A percentile compares a stretch with the other conserved stretches of the same genome.
Evolutionary conservation across 2,888 invertebrate genomes (phyloP).

Genomic region (Caenorhabditis japonica): DNA sequence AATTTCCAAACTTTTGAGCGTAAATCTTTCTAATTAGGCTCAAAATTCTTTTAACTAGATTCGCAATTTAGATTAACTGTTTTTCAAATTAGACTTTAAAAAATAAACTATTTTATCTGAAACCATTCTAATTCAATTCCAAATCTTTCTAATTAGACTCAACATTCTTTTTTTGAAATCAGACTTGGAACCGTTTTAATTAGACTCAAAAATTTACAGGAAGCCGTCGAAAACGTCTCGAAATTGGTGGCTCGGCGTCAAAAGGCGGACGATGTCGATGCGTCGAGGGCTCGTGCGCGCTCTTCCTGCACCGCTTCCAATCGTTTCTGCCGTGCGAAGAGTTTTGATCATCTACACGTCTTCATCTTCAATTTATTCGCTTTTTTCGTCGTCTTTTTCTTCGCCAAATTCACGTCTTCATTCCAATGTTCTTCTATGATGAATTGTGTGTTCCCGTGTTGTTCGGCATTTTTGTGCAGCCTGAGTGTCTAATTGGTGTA

Average conservation of each 20-base stretch:
- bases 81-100: too few relatives aligned
- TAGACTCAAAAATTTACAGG: too few relatives aligned
- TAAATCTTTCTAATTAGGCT: too few relatives aligned
- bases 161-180: too few relatives aligned
- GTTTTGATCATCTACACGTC: conserved; percentile 29
- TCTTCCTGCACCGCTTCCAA: conserved; percentile 49
- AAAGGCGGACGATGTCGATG: conserved; percentile 54
- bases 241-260: conserved; percentile 26
- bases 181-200: too few relatives aligned
- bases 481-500: not conserved
- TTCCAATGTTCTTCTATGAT: too few relatives aligned
- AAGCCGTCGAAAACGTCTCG: conserved; percentile 40
- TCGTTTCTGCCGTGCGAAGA: conserved; percentile 58
- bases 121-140: too few relatives aligned
- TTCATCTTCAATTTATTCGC: conserved; percentile 2
- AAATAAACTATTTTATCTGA: too few relatives aligned
- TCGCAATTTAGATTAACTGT: too few relatives aligned
- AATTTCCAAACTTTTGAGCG: too few relatives aligned
- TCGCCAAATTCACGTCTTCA: not conserved
- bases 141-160: too few relatives aligned
- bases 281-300: conserved; percentile 51
- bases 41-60: too few relatives aligned
- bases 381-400: conserved; percentile 10
- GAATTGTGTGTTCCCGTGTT: conserved; percentile 44
- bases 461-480: conserved; percentile 4